Evolutionary conservation across 1,140 invertebrate genomes (phyloP), one percentile per base, ranked within the genome.

Genomic region (Euura saliciscinereae): DNA sequence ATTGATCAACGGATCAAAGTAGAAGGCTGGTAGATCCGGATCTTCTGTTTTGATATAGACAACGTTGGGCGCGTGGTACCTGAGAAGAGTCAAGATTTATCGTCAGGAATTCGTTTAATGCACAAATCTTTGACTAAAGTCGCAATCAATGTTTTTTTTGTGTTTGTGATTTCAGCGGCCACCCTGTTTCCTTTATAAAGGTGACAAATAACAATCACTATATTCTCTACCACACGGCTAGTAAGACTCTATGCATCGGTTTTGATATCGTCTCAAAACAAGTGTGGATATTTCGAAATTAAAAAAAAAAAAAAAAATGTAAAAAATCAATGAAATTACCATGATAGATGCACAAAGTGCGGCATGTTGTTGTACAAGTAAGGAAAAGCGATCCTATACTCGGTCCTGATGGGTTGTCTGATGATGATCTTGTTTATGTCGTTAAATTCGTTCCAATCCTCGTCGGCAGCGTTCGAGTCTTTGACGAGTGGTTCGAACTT

Each of bases 371-470:
- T 99, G 87, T 99, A 99, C 69, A 99, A 89, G 86, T 99, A 99
- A 2, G 99, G 98, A 88, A 99, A 99, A 3, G 98, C 98, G 84
- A 99, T 99, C 74, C 98, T 92, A 86, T 99, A 99, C 88, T 99
- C 99, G 5, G 99, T 99, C 73, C 99, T 91, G 76, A 99, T 97
- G 44, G 98, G 98, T 83, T 99, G 98, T 44, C 99, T 89, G 80
- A 99, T 99, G 72, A 99, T 99, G 77, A 99, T 99, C 86, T 99
- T 99, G 83, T 99, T 99, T 70, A 99, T 99, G 83, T 99, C 99
- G 89, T 99, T 99, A 82, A 99, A 99, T 88, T 99, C 99, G 89
- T 99, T 99, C 99, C 99, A 99, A 88, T 99, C 99, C 90, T 99
- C 99, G 90, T 99, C 99, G 10, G 94, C 96, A 75, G 96, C 93